A percentile compares a stretch with the other conserved stretches of the same genome.
Conservation (phyloP, 2,797 vertebrate species). For the Rachycentron canadum region DNA sequence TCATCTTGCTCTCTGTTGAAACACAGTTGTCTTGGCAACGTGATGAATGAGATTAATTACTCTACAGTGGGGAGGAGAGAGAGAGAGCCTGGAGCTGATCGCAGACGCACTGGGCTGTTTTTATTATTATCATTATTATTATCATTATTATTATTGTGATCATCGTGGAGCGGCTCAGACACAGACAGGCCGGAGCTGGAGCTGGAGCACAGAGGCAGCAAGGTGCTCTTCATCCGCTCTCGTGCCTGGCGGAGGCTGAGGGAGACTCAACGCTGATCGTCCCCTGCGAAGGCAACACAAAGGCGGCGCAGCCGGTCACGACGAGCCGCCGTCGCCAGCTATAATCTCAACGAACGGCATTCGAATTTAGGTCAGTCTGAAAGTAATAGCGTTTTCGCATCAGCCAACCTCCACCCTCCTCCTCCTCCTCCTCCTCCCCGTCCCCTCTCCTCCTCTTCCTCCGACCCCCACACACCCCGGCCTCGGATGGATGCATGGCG, state of each 20-base stretch:
- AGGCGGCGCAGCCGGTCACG: constrained; percentile 45
- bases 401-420: constrained; percentile 23
- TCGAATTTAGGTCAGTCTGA: constrained; percentile 74
- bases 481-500: constrained; percentile 57
- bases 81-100: constrained; percentile 48
- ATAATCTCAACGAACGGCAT: constrained; percentile 56
- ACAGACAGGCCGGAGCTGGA: constrained; percentile 32
- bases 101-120: constrained; percentile 36
- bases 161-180: constrained; percentile 53
- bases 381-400: constrained; percentile 57
- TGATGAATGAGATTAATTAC: constrained; percentile 67
- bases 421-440: neutral
- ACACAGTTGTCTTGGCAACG: constrained; percentile 45
- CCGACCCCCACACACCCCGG: constrained; percentile 51
- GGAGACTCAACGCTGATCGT: constrained; percentile 23
- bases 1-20: constrained; percentile 40
- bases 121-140: neutral
- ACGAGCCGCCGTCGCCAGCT: constrained; percentile 55
- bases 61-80: constrained; percentile 40
- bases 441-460: neutral
- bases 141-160: neutral
- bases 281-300: constrained; percentile 60
- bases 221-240: constrained; percentile 65
- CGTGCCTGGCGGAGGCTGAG: constrained; percentile 45
- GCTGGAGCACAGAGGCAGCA: constrained; percentile 40